A percentile compares a stretch with the other conserved stretches of the same genome.
Evolutionary conservation across 2,888 invertebrate species (phyloP).

Genomic region (Tetanocera ferruginea): DNA sequence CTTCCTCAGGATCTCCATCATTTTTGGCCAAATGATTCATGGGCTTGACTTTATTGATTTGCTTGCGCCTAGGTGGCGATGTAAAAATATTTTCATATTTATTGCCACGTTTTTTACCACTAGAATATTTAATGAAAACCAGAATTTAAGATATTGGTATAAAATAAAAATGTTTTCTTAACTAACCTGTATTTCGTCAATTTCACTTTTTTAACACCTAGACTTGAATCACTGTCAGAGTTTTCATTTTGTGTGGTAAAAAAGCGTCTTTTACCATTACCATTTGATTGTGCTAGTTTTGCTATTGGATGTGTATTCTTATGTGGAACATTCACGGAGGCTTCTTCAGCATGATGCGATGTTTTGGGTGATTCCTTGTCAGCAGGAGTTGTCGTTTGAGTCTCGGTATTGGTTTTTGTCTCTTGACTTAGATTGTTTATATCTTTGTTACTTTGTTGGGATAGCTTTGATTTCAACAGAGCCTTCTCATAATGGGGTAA

Average conservation of each 20-base stretch:
- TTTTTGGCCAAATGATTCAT: conserved; percentile 45
- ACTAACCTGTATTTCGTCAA: conserved; percentile 1
- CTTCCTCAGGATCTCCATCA: conserved; percentile 41
- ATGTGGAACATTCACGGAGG: background rate
- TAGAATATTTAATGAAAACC: background rate
- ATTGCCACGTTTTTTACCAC: conserved; percentile 11
- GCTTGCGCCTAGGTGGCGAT: conserved; percentile 40
- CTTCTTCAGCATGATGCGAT: background rate
- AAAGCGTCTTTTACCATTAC: background rate
- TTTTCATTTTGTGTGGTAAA: background rate
- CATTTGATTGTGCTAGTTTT: background rate
- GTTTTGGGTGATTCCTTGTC: conserved; percentile 12
- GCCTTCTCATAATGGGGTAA: background rate
- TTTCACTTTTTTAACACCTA: background rate
- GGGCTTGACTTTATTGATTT: conserved; percentile 50
- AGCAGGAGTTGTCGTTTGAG: background rate
- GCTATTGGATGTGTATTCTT: background rate
- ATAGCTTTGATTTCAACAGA: background rate
- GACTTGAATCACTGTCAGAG: background rate
- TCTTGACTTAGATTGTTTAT: background rate
- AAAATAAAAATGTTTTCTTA: background rate
- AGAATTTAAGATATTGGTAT: background rate
- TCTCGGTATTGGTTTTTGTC: background rate
- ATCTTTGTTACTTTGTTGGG: background rate
- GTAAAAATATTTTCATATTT: background rate